A percentile compares a stretch with the other conserved stretches of the same genome.
Conservation (phyloP, 2,888 invertebrate genomes). For the Drosophila infuscata region DNA sequence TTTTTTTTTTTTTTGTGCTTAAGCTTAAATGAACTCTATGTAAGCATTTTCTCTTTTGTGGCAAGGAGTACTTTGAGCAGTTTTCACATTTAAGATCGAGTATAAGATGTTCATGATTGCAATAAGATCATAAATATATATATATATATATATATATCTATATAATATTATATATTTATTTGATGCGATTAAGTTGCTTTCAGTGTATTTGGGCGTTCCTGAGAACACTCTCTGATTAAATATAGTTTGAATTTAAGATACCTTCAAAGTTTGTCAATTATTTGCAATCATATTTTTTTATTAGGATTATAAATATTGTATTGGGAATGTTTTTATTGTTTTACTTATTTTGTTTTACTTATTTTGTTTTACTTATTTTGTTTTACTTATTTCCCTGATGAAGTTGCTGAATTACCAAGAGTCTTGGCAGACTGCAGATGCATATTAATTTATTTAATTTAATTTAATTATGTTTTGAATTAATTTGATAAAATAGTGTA, state of each 20-base stretch:
- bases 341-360: too few relatives aligned
- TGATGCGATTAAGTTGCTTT: background rate
- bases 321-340: background rate
- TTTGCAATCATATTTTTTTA: background rate
- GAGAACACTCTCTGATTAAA: background rate
- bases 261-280: background rate
- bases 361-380: too few relatives aligned
- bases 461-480: too few relatives aligned
- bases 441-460: too few relatives aligned
- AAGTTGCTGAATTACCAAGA: too few relatives aligned
- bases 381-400: too few relatives aligned
- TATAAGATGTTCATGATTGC: background rate
- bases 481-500: too few relatives aligned
- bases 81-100: slow-evolving; percentile 7
- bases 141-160: background rate
- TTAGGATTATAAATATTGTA: background rate
- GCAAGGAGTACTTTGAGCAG: slow-evolving; percentile 15
- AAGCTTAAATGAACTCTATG: slow-evolving; percentile 67
- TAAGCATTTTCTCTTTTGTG: slow-evolving; percentile 45
- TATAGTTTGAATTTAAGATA: background rate
- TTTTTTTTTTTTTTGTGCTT: slow-evolving; percentile 34
- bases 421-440: too few relatives aligned
- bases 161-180: background rate
- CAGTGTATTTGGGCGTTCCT: background rate
- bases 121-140: background rate